Evolutionary conservation across 2,113 vertebrate species (phyloP).

Genomic region (Irena cyanogastra): DNA sequence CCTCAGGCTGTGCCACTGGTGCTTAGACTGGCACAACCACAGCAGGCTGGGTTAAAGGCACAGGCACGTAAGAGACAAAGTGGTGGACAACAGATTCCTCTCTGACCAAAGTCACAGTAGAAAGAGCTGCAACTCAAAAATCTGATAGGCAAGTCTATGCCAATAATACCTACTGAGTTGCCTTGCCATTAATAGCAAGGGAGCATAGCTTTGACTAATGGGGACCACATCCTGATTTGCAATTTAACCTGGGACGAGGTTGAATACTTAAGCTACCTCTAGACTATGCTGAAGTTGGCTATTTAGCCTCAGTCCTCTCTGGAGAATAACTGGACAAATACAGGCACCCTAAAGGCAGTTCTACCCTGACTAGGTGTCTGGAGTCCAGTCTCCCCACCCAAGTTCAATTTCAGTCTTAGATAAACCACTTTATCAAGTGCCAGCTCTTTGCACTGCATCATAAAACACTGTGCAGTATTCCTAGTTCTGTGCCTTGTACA

Average conservation of each 20-base stretch:
- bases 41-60: neutral
- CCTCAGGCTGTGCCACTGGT: neutral
- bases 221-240: neutral
- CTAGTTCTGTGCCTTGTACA: neutral
- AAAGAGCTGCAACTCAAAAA: neutral
- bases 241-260: neutral
- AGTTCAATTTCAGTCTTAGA: neutral
- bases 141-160: neutral
- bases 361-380: neutral
- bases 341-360: neutral
- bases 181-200: neutral
- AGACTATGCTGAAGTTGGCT: neutral
- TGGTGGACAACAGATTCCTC: neutral
- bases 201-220: neutral
- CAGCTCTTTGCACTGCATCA: neutral
- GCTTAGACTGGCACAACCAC: neutral
- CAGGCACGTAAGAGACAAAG: neutral
- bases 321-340: neutral
- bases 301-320: neutral
- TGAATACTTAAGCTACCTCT: neutral
- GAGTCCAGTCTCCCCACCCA: neutral
- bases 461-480: neutral
- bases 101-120: neutral
- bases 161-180: neutral
- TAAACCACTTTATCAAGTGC: neutral